Evolutionary conservation across 2,113 vertebrate genomes (phyloP), one percentile per base, ranked within the genome.

Genomic region (Carassius gibelio): DNA sequence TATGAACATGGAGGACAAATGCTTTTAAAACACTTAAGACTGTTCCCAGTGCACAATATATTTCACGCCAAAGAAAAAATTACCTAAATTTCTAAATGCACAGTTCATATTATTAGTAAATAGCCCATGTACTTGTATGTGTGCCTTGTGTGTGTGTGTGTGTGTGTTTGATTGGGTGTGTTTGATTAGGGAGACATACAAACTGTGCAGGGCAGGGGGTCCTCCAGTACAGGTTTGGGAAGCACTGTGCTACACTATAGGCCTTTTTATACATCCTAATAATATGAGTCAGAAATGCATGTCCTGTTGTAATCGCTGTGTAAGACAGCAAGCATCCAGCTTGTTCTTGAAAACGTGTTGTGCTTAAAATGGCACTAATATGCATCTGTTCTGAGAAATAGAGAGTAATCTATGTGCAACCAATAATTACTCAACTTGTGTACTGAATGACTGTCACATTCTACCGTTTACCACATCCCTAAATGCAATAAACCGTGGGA

Each of bases 61-160:
- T 57, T 57, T 7, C 17, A 57, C 55, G 7, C n/a, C 8, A 61
- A 61, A 5, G 21, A 17, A 26, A 26, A 26, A 13, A 59, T 75
- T 0, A 30, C 26, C 45, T 30, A 30, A 36, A 77, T 34, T 10
- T 76, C 9, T 21, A 13, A 78, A 38, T 78, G 42, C 3, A 14
- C 10, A 74, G 42, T 23, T 74, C n/a, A 15, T 48, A 48, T 48
- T n/a, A 59, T 52, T 83, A 75, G 88, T 14, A 74, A 74, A 50
- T 23, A 26, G n/a, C 4, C 42, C 6, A 4, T 75, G 71, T 48
- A 50, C 84, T 17, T 55, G 6, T 19, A 5, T 17, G 52, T 55
- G 52, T 55, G 6, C 13, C 50, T 52, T 55, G 15, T 78, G 26
- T 79, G 80, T 83, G 71, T 85, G 83, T 55, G 15, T 78, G 26